Base-by-base conservation (phyloP, 35 echinoderm and acorn worm genomes). In the Chiridota heheva region DNA sequence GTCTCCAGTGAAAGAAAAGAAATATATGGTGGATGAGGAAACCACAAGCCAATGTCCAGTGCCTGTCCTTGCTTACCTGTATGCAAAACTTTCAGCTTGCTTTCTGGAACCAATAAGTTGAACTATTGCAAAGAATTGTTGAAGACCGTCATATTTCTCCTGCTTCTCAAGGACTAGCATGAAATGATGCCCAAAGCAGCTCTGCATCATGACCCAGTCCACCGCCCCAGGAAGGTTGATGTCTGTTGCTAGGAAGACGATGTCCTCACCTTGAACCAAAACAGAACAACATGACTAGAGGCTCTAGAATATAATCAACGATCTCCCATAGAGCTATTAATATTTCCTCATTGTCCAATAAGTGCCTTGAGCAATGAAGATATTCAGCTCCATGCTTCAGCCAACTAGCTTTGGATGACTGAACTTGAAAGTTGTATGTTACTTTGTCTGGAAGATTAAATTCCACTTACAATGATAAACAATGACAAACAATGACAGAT, bases 171-270 rank as follows among this genome's bases (percentile, higher is more conserved):
- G 34, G 37, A 97, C 94, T 41, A 97, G 40, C 94, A 97, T 97
- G 58, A 97, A 97, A 49, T 97, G 88, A 81, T 97, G 89, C 15
- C 94, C 94, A 63, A 97, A 97, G 58, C 94, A 97, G 53, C 88
- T 91, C 51, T 97, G 94, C 94, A 97, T 97, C 94, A 97, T 97
- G 4, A 97, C 94, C 94, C 94, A 97, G 75, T 97, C 94, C 7
- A 97, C 94, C 15, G 94, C 94, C 24, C 94, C 94, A 18, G 94
- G 94, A 22, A 97, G 78, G 56, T 97, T 97, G 49, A 97, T 97
- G 53, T 97, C 94, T 57, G 94, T 97, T 28, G 94, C 94, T 44
- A 97, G 85, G 80, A 97, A 97, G 49, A 97, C 94, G 67, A 97
- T 97, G 40, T 97, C 94, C 81, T 97, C 94, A 79, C 94, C 94